Base-by-base conservation (phyloP, 2,797 vertebrate genomes). In the Pempheris klunzingeri region DNA sequence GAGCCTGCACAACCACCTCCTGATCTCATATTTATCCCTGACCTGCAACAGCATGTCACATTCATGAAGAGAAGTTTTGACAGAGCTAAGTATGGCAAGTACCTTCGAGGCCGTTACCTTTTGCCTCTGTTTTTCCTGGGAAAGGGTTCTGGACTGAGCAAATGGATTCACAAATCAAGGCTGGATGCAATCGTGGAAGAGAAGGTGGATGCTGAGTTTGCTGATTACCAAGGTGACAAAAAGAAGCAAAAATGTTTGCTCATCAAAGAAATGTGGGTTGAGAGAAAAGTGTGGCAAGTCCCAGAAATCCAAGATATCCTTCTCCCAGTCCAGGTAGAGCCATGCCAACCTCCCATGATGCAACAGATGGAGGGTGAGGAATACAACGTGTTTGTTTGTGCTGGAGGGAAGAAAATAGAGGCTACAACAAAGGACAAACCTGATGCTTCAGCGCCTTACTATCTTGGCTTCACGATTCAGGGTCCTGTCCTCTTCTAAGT, bases 61-160 rank as follows among this genome's bases (percentile, higher is more conserved):
- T 58, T 61, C 10, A 84, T 90, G 82, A 1, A 74, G 49, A 0
- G 36, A 1, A 47, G 55, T 0, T 90, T 39, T 32, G 14, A 71
- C 2, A 20, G 1, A 22, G 2, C 0, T 1, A 0, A 0, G 1
- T 85, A 85, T 58, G 71, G 30, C 38, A 85, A 69, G 8, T 71
- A 87, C 60, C 79, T 87, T 0, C 52, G 62, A 50, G 77, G 84
- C 0, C 63, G 84, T 11, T 73, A 82, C 57, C 32, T 87, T 58
- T 10, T 85, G 74, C 86, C 83, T 13, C 9, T 88, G 59, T 88
- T 90, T 70, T 88, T 87, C 44, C 83, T 87, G 41, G 88, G 88
- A 22, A 88, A 77, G 28, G 74, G 79, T 7, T 52, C 59, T 1
- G 79, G 84, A 55, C 72, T 90, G 34, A 72, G 60, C 32, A 86